Evolutionary conservation across 1,140 invertebrate genomes (phyloP), one percentile per base, ranked within the genome.

Genomic region (Nasonia longicornis): DNA sequence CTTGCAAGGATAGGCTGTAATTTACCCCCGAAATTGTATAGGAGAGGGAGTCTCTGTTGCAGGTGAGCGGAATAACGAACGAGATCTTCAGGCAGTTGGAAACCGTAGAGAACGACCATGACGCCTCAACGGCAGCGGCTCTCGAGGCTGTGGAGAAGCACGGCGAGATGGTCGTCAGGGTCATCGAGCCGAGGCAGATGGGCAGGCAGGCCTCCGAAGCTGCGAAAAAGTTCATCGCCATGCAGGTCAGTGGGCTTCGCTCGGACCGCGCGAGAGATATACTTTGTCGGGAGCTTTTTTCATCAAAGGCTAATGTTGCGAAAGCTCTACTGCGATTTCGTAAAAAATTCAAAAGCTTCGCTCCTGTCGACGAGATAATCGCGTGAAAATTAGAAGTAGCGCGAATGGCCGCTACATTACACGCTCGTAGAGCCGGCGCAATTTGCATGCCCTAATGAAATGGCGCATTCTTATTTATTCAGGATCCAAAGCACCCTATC

Each of bases 31-130:
- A 80, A 67, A 58, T 58, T 58, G 52, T 75, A 45, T 35, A 72
- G 72, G 79, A 80, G 79, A 85, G 84, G 85, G 84, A 86, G 82
- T 78, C 84, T 86, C 70, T 85, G 83, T 91, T 92, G 79, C 91
- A 96, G 96, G 95, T 97, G 86, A 97, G 95, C 89, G 97, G 97
- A 86, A 98, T 98, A 86, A 97, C 96, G 88, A 96, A 95, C 86
- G 97, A 98, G 91, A 97, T 98, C 90, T 98, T 98, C 92, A 95
- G 97, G 84, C 97, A 98, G 93, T 96, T 98, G 92, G 97, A 98
- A 92, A 96, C 96, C 82, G 95, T 98, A 82, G 97, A 98, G 91
- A 97, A 98, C 91, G 97, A 98, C 90, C 96, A 97, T 92, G 97
- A 98, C 91, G 95, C 96, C 69, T 96, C 96, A 79, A 97, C 96